phyloP scores from a whole-genome alignment of 2,113 vertebrate genomes.

The Pollimyrus isidori region DNA sequence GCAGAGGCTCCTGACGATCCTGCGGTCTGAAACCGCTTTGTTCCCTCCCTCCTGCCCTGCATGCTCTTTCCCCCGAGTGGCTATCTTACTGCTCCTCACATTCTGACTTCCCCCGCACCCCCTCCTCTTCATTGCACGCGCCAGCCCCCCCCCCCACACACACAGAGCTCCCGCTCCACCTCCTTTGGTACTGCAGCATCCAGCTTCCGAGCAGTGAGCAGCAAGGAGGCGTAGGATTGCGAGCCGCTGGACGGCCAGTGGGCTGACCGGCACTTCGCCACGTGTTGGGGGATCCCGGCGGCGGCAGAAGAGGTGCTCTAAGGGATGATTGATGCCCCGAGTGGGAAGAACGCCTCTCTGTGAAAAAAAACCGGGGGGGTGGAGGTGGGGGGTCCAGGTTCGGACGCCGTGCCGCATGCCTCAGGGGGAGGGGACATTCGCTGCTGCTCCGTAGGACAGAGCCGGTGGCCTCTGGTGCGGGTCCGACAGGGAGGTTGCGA shows the following conservation, averaged over 20 bases:
- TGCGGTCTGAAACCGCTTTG: neutral
- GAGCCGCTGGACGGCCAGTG: conserved; percentile 10
- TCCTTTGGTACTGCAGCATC: conserved; percentile 52
- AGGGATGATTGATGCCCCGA: neutral
- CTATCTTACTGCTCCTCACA: neutral
- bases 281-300: neutral
- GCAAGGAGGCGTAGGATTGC: conserved; percentile 32
- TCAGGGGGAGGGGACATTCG: neutral
- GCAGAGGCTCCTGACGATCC: neutral
- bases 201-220: conserved; percentile 13
- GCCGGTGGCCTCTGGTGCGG: neutral
- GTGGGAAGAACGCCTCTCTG: neutral
- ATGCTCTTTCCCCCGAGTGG: neutral
- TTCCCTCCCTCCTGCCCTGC: neutral
- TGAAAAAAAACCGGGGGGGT: conserved; percentile 7
- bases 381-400: conserved; percentile 16
- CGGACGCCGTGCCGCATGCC: conserved; percentile 14
- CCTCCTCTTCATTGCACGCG: conserved; percentile 26
- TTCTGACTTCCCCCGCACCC: conserved; percentile 19
- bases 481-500: conserved; percentile 37
- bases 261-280: conserved; percentile 4
- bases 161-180: conserved; percentile 27
- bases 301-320: neutral
- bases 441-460: neutral
- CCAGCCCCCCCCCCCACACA: conserved; percentile 28